phyloP scores from a whole-genome alignment of 2,113 vertebrate genomes.

The Rhea pennata region DNA sequence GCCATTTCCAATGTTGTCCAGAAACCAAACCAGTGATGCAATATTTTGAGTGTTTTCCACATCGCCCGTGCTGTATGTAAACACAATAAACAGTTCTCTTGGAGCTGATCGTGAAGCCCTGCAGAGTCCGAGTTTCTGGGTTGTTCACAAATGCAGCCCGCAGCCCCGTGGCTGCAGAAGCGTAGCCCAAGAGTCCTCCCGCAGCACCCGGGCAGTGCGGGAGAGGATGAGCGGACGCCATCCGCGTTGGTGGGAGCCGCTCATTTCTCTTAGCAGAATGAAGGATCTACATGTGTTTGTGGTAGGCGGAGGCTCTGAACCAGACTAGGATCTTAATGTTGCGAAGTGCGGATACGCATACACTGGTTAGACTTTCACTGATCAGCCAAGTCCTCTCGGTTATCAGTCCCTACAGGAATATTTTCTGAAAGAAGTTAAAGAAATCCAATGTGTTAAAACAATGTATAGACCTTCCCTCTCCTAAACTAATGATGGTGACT shows the following conservation, averaged over 20 bases:
- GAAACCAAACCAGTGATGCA: slow-evolving; percentile 26
- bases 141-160: neutral
- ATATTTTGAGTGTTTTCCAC: slow-evolving; percentile 37
- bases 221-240: neutral
- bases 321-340: rapidly evolving
- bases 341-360: neutral
- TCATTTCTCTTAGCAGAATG: neutral
- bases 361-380: neutral
- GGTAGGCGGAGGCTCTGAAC: neutral
- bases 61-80: slow-evolving; percentile 43
- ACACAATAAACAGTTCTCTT: slow-evolving; percentile 58
- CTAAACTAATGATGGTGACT: neutral
- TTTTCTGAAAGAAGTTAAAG: neutral
- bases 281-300: neutral
- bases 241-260: neutral
- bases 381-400: neutral
- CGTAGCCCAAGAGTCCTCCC: neutral
- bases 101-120: neutral
- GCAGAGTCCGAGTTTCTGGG: neutral
- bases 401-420: neutral
- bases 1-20: slow-evolving; percentile 5
- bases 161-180: neutral
- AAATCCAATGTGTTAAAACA: neutral
- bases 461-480: neutral
- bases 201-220: neutral